These are phyloP conservation scores for Dicroscelio sp. DNA, from an alignment of 2,888 invertebrate genomes.

Conservation along the genomic window DNA sequence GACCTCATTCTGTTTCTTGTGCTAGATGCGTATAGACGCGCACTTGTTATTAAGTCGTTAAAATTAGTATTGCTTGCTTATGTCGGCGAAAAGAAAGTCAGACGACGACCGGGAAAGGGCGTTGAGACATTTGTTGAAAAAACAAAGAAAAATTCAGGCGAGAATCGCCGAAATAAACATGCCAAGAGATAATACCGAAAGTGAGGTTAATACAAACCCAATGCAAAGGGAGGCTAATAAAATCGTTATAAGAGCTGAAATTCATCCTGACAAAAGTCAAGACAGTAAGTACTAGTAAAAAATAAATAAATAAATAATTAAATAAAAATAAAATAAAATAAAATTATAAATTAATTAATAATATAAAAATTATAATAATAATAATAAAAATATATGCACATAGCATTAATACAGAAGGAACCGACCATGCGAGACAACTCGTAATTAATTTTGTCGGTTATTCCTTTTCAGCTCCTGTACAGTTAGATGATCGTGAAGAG, in stretches of 20 bases:
- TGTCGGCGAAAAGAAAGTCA: neutral
- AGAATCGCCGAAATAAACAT: neutral
- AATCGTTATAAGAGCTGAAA: neutral
- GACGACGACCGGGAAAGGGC: neutral
- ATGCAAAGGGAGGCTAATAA: too few species aligned
- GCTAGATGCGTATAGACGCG: neutral
- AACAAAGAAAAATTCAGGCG: neutral
- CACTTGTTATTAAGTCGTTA: neutral
- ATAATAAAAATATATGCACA: too few species aligned
- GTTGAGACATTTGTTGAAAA: neutral
- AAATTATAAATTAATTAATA: too few species aligned
- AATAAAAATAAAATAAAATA: too few species aligned
- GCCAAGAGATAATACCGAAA: neutral
- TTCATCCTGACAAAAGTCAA: too few species aligned
- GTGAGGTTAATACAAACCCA: too few species aligned
- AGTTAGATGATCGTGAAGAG: neutral
- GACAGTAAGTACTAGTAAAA: too few species aligned
- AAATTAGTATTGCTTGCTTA: too few species aligned
- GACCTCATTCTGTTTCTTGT: slow-evolving; percentile 44
- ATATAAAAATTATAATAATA: too few species aligned
- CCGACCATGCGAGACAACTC: slow-evolving; percentile 19
- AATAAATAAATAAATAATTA: too few species aligned
- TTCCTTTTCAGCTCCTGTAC: slow-evolving; percentile 13
- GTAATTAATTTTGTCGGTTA: slow-evolving; percentile 3
- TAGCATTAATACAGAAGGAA: neutral